These are phyloP conservation scores for Pogonognathellus flavescens DNA, from an alignment of 1,140 invertebrate species.

Conservation along the genomic window DNA sequence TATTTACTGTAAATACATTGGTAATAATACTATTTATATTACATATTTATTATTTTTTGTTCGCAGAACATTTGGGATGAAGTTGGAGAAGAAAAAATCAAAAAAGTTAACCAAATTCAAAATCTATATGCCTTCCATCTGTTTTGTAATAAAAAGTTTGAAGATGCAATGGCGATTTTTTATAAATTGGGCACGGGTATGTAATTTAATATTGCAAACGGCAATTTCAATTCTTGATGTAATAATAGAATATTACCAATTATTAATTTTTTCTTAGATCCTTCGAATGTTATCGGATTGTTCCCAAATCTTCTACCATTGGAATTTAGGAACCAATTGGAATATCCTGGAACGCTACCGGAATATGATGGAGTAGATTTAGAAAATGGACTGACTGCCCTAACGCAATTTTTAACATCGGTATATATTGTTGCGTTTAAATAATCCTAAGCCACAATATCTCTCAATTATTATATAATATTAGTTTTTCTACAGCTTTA, in stretches of 20 bases:
- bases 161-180: constrained; percentile 92
- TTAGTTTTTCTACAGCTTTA: neutral
- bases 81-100: constrained; percentile 82
- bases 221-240: neutral
- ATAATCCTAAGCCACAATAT: constrained; percentile 69
- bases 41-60: constrained; percentile 66
- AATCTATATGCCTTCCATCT: constrained; percentile 91
- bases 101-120: constrained; percentile 88
- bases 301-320: constrained; percentile 91
- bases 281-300: constrained; percentile 92
- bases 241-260: neutral
- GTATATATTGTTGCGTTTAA: too few species aligned
- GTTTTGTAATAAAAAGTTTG: constrained; percentile 89
- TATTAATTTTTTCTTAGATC: constrained; percentile 75
- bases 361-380: constrained; percentile 86
- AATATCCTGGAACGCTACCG: constrained; percentile 75
- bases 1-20: too few species aligned
- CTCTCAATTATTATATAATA: neutral
- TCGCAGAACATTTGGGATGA: constrained; percentile 87
- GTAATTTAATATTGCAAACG: neutral
- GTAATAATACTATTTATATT: too few species aligned
- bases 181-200: constrained; percentile 83
- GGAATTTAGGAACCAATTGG: constrained; percentile 73
- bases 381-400: constrained; percentile 87
- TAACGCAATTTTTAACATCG: constrained; percentile 90